phyloP scores from a whole-genome alignment of 2,797 vertebrate genomes.

The Borostomias antarcticus region DNA sequence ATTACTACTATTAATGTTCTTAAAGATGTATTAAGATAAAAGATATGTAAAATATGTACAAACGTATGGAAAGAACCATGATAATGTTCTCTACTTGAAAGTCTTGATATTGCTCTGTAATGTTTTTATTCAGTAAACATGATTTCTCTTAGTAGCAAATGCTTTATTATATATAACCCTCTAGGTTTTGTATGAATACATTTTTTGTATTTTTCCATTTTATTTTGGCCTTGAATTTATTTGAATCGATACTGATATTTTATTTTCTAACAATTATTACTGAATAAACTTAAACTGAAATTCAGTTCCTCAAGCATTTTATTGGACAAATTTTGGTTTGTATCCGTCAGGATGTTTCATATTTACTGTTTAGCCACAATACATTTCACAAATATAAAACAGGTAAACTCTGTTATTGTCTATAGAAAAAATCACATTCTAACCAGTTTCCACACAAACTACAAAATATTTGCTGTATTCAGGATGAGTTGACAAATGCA shows the following conservation, averaged over 20 bases:
- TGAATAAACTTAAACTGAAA: constrained; percentile 79
- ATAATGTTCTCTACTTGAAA: constrained; percentile 82
- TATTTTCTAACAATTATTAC: constrained; percentile 80
- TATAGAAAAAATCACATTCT: not conserved
- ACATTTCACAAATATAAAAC: no score
- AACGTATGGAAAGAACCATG: constrained; percentile 74
- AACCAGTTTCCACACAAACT: not conserved
- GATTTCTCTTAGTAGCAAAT: constrained; percentile 79
- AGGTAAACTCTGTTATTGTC: no score
- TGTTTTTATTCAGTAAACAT: constrained; percentile 77
- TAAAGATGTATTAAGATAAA: constrained; percentile 79
- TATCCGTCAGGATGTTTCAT: no score
- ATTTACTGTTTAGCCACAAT: constrained; percentile 1
- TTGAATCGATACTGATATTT: constrained; percentile 73
- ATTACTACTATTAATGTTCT: constrained; percentile 76
- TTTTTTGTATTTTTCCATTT: constrained; percentile 77
- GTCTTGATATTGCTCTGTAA: constrained; percentile 77
- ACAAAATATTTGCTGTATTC: not conserved
- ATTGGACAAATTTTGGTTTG: no score
- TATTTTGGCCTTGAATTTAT: constrained; percentile 76
- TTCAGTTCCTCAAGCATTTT: constrained; percentile 2
- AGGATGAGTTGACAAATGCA: no score
- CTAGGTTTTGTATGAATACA: constrained; percentile 79
- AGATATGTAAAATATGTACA: constrained; percentile 82
- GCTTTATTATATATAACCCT: constrained; percentile 73